These are phyloP conservation scores for Exaiptasia diaphana DNA, from an alignment of 64 coral and sea anemone species.

Conservation along the genomic window DNA sequence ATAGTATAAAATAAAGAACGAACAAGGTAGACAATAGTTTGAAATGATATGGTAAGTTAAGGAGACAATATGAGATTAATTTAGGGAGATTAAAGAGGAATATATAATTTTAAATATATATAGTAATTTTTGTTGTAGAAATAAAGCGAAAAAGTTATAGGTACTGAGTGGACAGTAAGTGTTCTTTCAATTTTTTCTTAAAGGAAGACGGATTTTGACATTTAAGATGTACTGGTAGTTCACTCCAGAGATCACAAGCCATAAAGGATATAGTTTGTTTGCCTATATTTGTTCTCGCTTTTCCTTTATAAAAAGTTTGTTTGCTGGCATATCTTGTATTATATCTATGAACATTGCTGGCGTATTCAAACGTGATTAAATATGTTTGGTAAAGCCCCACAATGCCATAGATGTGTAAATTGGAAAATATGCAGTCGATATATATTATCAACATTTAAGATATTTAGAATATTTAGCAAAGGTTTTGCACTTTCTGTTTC, in stretches of 20 bases:
- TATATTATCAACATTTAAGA: slow-evolving; percentile 38
- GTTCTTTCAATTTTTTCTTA: neutral
- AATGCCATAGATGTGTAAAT: slow-evolving; percentile 27
- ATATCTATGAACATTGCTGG: slow-evolving; percentile 35
- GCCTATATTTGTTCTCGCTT: slow-evolving; percentile 16
- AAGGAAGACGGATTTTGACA: neutral
- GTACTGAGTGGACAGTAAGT: slow-evolving; percentile 17
- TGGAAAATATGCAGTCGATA: slow-evolving; percentile 4
- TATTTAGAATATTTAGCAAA: slow-evolving; percentile 41
- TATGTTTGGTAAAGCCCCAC: slow-evolving; percentile 8
- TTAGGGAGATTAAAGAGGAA: too few species aligned
- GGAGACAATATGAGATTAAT: too few species aligned
- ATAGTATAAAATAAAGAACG: too few species aligned
- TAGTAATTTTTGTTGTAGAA: too few species aligned
- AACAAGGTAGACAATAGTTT: too few species aligned
- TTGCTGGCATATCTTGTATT: slow-evolving; percentile 3
- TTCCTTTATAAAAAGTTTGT: slow-evolving; percentile 33
- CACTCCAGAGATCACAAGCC: slow-evolving; percentile 22
- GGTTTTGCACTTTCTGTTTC: slow-evolving; percentile 21
- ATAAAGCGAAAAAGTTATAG: too few species aligned
- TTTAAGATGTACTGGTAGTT: slow-evolving; percentile 1
- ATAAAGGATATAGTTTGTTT: slow-evolving; percentile 39
- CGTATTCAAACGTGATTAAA: slow-evolving; percentile 49
- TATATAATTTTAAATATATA: too few species aligned
- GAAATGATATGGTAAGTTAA: too few species aligned